These are phyloP conservation scores for Myiagra hebetior DNA, from an alignment of 2,113 vertebrate species.

Conservation along the genomic window DNA sequence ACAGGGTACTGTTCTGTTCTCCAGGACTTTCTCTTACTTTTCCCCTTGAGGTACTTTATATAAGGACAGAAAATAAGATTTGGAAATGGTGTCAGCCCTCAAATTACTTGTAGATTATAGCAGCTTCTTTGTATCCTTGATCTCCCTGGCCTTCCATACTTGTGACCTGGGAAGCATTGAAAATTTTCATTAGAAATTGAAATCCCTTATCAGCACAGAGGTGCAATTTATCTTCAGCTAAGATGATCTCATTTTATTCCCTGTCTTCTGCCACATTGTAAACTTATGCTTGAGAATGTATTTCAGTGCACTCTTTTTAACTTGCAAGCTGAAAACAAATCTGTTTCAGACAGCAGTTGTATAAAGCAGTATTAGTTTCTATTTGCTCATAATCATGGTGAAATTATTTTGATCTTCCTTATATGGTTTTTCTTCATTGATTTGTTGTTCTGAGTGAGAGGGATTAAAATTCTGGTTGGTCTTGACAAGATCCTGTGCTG, in stretches of 20 bases:
- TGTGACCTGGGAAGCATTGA: neutral
- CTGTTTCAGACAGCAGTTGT: neutral
- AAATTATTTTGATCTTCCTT: neutral
- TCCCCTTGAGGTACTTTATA: neutral
- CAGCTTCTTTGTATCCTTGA: neutral
- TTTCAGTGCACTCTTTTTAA: neutral
- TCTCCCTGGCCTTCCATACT: neutral
- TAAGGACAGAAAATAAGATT: neutral
- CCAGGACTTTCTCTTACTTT: neutral
- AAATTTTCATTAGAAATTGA: neutral
- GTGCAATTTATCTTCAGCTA: neutral
- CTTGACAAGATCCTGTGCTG: neutral
- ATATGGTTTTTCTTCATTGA: neutral
- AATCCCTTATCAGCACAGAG: neutral
- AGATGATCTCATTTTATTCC: neutral
- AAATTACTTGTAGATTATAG: neutral
- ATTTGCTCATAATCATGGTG: neutral
- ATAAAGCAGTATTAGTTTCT: neutral
- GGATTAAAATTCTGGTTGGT: neutral
- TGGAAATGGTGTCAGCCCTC: neutral
- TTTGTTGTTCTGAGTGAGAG: neutral
- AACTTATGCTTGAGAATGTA: neutral
- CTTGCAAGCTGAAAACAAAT: neutral
- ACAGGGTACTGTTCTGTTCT: neutral
- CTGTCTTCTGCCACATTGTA: neutral